Conservation (phyloP, 1,140 invertebrate genomes). For the Brachionus calyciflorus region DNA sequence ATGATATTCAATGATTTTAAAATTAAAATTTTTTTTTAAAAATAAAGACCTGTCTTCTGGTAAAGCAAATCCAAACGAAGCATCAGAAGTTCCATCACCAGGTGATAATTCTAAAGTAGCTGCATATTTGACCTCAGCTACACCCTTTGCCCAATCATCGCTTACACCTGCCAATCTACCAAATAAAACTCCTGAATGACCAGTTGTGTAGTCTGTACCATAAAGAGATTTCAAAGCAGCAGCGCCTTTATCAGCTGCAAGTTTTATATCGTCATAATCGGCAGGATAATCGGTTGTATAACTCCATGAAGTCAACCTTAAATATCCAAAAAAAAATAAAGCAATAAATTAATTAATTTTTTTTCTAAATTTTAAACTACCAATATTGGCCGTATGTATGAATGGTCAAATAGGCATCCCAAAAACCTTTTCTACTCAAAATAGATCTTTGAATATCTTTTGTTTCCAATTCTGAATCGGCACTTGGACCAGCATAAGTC, state of each 20-base stretch:
- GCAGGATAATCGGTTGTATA: conserved; percentile 14
- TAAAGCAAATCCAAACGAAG: conserved; percentile 10
- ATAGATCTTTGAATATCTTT: conserved; percentile 33
- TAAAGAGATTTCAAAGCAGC: background rate
- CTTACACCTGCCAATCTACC: conserved; percentile 49
- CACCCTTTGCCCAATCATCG: conserved; percentile 57
- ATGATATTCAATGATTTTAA: no score
- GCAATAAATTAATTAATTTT: background rate
- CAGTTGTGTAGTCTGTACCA: conserved; percentile 29
- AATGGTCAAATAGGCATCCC: conserved; percentile 47
- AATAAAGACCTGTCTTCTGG: conserved; percentile 24
- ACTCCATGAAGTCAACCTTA: conserved; percentile 45
- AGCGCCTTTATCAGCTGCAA: conserved; percentile 21
- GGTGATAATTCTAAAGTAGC: conserved; percentile 59
- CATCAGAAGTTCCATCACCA: background rate
- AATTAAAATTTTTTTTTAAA: background rate
- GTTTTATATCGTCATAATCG: conserved; percentile 27
- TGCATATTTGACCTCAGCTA: conserved; percentile 57
- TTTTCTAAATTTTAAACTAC: background rate
- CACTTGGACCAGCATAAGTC: conserved; percentile 28
- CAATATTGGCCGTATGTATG: conserved; percentile 42
- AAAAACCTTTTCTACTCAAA: background rate
- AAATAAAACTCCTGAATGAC: conserved; percentile 29
- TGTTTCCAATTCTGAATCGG: conserved; percentile 44
- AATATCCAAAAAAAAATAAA: background rate